Percentiles rank a stretch among this genome's conserved stretches.
These are phyloP conservation scores for Callinectes sapidus DNA, from an alignment of 2,888 invertebrate species.

Conservation along the genomic window DNA sequence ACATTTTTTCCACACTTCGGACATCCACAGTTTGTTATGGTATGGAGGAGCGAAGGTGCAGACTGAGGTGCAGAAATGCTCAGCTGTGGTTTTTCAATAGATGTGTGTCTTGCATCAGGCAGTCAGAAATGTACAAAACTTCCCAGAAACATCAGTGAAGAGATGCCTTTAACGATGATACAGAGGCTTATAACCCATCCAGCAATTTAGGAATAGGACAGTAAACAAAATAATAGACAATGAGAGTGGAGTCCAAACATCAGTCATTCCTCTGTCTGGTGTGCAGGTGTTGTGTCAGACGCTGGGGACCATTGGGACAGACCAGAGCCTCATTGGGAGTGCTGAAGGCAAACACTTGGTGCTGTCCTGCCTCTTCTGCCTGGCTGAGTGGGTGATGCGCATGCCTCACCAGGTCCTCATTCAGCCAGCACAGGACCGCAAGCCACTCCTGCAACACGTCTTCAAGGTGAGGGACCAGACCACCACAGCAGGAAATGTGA, in stretches of 20 bases:
- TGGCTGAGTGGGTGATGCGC: slow-evolving; percentile 95
- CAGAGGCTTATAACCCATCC: no score
- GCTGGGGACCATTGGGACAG: slow-evolving; percentile 62
- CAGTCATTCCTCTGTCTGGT: not conserved
- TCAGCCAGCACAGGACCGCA: slow-evolving; percentile 75
- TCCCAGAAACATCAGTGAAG: no score
- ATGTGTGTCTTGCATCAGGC: no score
- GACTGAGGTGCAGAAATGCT: no score
- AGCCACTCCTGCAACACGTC: slow-evolving; percentile 81
- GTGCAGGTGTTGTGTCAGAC: slow-evolving; percentile 71
- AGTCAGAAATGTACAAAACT: no score
- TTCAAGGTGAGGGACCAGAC: slow-evolving; percentile 80
- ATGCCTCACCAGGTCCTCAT: slow-evolving; percentile 78
- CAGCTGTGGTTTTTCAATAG: no score
- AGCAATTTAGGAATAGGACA: no score
- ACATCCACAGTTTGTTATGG: no score
- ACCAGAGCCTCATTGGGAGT: slow-evolving; percentile 56
- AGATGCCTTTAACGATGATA: no score
- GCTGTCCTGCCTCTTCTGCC: slow-evolving; percentile 88
- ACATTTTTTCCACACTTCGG: no score
- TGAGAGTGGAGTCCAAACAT: not conserved
- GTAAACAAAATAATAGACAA: no score
- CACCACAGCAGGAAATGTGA: not conserved
- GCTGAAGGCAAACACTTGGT: slow-evolving; percentile 84
- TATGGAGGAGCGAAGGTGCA: no score